These are phyloP conservation scores for Balearica regulorum DNA, from an alignment of 2,797 vertebrate genomes.

Conservation along the genomic window DNA sequence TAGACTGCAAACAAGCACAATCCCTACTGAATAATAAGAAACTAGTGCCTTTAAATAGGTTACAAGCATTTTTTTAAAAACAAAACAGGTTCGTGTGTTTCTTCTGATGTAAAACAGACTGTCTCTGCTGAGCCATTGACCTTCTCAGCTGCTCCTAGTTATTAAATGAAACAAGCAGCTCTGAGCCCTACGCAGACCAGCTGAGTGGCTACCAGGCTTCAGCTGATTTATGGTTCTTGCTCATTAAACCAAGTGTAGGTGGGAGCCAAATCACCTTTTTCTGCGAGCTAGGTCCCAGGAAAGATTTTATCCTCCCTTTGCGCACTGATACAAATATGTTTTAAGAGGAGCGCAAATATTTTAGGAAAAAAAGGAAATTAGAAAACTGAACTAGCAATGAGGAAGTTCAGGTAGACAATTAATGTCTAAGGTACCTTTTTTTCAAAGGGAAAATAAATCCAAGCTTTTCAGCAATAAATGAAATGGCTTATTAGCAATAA, in stretches of 20 bases:
- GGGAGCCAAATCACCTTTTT: neutral
- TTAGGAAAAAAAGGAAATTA: neutral
- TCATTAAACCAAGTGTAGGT: neutral
- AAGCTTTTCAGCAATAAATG: neutral
- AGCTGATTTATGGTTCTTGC: neutral
- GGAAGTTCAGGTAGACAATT: neutral
- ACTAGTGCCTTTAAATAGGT: neutral
- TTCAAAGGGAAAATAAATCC: neutral
- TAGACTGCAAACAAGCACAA: accelerated
- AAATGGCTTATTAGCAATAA: neutral
- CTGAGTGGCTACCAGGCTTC: neutral
- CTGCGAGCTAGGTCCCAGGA: neutral
- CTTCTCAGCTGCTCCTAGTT: neutral
- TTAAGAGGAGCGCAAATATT: neutral
- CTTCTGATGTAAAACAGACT: neutral
- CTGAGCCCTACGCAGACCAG: neutral
- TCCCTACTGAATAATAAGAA: accelerated
- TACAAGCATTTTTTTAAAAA: neutral
- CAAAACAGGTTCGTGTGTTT: neutral
- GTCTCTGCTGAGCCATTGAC: neutral
- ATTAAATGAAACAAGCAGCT: neutral
- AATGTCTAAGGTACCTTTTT: neutral
- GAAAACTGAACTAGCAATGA: neutral
- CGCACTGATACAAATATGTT: neutral
- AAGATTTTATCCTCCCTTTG: accelerated